A percentile compares a stretch with the other conserved stretches of the same genome.
phyloP scores from a whole-genome alignment of 2,888 invertebrate genomes.

The Piscicola geometra region DNA sequence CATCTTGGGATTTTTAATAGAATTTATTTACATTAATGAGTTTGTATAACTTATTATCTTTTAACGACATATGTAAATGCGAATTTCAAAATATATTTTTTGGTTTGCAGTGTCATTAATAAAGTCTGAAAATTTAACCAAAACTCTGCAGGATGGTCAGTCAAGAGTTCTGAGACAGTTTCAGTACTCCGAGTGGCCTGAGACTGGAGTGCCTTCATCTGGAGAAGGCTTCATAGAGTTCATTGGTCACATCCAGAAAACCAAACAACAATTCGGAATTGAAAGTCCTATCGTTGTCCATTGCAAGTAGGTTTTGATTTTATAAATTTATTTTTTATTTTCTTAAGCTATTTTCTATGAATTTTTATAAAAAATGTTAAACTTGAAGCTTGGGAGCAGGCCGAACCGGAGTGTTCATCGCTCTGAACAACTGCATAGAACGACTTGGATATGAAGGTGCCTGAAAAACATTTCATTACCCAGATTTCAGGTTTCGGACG shows the following conservation, averaged over 20 bases:
- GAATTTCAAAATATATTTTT: neutral
- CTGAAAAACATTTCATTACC: neutral
- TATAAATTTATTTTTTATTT: no score
- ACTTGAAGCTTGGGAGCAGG: slow-evolving; percentile 9
- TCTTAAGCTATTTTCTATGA: no score
- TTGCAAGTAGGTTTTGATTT: slow-evolving; percentile 23
- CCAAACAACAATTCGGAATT: slow-evolving; percentile 36
- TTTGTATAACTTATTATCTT: no score
- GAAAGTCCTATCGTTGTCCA: slow-evolving; percentile 35
- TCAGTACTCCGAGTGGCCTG: slow-evolving; percentile 37
- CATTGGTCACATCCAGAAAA: slow-evolving; percentile 37
- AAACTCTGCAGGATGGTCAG: slow-evolving; percentile 35
- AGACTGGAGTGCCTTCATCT: slow-evolving; percentile 33
- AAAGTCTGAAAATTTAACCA: neutral
- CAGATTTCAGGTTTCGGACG: neutral
- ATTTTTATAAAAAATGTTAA: no score
- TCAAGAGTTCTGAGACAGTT: slow-evolving; percentile 36
- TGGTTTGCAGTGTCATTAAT: neutral
- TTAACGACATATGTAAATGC: neutral
- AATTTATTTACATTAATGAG: no score
- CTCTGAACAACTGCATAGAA: slow-evolving; percentile 21
- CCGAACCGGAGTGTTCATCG: slow-evolving; percentile 27
- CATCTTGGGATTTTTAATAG: no score
- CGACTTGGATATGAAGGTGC: slow-evolving; percentile 15
- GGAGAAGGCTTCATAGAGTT: slow-evolving; percentile 37